Percentiles rank a stretch among this genome's conserved stretches.
phyloP scores from a whole-genome alignment of 2,113 vertebrate species.

The Protomyctophum bolini region DNA sequence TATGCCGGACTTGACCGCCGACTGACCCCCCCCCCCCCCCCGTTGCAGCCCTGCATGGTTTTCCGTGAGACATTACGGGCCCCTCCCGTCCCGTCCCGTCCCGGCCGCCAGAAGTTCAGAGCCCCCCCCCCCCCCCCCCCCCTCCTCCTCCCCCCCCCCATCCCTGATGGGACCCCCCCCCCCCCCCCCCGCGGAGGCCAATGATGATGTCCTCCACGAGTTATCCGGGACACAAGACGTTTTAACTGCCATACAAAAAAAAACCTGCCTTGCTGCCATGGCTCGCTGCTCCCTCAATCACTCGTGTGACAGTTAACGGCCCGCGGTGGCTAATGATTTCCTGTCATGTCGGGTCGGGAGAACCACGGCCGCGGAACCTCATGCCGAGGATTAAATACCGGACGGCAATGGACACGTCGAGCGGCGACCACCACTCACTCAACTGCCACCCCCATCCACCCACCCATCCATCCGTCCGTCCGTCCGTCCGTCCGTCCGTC shows the following conservation, averaged over 20 bases:
- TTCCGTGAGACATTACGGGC: conserved; percentile 24
- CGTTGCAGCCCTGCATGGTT: conserved; percentile 1
- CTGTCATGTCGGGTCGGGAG: conserved; percentile 81
- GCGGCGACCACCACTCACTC: conserved; percentile 64
- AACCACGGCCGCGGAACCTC: conserved; percentile 64
- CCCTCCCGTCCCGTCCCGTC: conserved; percentile 56
- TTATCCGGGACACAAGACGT: conserved; percentile 65
- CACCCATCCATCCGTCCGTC: background rate
- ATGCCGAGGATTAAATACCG: conserved; percentile 77
- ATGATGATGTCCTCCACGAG: conserved; percentile 25
- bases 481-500: no score
- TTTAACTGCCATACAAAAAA: conserved; percentile 77
- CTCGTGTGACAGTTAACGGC: conserved; percentile 82
- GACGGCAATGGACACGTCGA: conserved; percentile 75
- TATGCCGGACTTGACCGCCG: conserved; percentile 44
- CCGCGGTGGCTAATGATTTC: conserved; percentile 81
- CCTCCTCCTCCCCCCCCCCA: no score
- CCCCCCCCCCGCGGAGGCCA: no score
- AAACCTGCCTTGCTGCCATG: no score
- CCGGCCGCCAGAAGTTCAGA: conserved; percentile 40
- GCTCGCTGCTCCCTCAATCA: conserved; percentile 79
- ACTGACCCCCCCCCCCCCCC: conserved; percentile 8
- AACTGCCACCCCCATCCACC: conserved; percentile 30
- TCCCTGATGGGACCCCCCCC: no score
- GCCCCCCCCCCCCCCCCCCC: conserved; percentile 14